Percentiles rank a stretch among this genome's conserved stretches.
Conservation (phyloP, 2,797 vertebrate genomes). For the Sebastes nivosus region DNA sequence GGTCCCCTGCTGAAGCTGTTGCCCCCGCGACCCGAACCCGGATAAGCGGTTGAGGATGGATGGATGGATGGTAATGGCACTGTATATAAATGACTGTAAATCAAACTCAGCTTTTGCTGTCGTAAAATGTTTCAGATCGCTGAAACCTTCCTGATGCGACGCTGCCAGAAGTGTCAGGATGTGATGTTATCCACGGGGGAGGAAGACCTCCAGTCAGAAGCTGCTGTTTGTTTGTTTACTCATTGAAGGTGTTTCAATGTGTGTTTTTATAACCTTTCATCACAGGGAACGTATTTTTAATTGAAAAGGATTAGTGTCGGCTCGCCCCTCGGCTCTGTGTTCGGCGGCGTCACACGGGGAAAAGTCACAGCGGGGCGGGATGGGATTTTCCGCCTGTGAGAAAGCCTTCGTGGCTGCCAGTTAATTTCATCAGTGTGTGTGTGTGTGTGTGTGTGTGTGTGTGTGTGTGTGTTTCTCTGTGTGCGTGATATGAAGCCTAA, state of each 20-base stretch:
- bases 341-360: neutral
- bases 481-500: neutral
- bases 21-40: too few relatives aligned
- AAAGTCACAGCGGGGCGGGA: neutral
- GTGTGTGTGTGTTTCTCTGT: neutral
- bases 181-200: neutral
- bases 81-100: too few relatives aligned
- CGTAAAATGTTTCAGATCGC: too few relatives aligned
- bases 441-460: neutral
- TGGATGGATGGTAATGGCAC: too few relatives aligned
- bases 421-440: neutral
- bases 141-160: too few relatives aligned
- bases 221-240: neutral
- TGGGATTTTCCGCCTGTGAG: slow-evolving; percentile 21
- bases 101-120: too few relatives aligned
- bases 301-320: slow-evolving; percentile 38
- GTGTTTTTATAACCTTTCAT: neutral
- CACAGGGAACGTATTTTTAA: slow-evolving; percentile 18
- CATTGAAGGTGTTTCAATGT: neutral
- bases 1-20: too few relatives aligned
- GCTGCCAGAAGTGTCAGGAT: neutral
- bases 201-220: too few relatives aligned
- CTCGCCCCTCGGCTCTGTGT: slow-evolving; percentile 22
- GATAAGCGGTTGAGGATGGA: too few relatives aligned
- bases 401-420: slow-evolving; percentile 3